Base-by-base conservation (phyloP, 2,797 vertebrate species). In the Hypotaenidia okinawae region DNA sequence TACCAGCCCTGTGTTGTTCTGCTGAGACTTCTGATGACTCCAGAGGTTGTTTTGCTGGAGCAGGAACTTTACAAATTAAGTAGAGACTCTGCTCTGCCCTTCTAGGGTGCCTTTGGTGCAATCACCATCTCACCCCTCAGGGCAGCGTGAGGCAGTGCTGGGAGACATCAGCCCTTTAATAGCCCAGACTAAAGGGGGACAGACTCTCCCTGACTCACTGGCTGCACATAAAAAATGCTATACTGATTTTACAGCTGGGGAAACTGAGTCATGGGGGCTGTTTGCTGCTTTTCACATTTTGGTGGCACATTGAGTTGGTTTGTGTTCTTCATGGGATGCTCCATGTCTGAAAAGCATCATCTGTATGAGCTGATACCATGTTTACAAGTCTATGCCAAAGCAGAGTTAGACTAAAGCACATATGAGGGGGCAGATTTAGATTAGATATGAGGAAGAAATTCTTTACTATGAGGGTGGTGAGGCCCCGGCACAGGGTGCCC, bases 241-340 rank as follows among this genome's bases (percentile, higher is more conserved):
- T 6, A 49, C 13, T 43, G 47, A 73, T 32, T 79, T 84, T 90
- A 41, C 27, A 90, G 51, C 37, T 54, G 74, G 30, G 64, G n/a
- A 84, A 96, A 61, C 63, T 90, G 84, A 96, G 41, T 95, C 95
- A 94, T 5, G 51, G 51, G 66, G 22, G 16, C 61, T 84, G 62
- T 43, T 78, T 75, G 24, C 24, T 81, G 49, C 55, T 52, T 37
- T 84, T 59, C 54, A 43, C 1, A 0, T 74, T 78, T 51, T 15
- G 47, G 52, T 37, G 41, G 41, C 2, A 3, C 11, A 18, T 8
- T 0, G 1, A 57, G 35, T 47, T 0, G 0, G 57, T 47, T 24
- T 9, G 11, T 30, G 25, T 33, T 41, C 55, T 5, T 41, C 37
- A 58, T 8, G 79, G 28, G n/a, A 49, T 74, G 27, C 55, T 83